phyloP scores from a whole-genome alignment of 2,113 vertebrate genomes.

The Ammodytes dubius region DNA sequence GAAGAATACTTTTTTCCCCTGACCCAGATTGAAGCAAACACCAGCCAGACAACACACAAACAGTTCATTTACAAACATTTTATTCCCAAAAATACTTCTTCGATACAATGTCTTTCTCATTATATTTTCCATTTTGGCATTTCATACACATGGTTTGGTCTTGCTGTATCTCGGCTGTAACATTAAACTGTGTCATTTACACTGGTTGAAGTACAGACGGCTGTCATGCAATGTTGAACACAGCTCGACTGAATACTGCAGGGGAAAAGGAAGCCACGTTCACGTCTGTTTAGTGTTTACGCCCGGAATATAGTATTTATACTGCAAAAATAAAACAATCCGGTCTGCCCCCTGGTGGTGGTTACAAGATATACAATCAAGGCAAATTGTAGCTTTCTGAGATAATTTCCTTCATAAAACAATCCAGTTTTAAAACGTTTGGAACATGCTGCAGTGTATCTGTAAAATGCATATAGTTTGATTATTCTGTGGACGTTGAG shows the following conservation, averaged over 20 bases:
- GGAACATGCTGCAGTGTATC: conserved; percentile 30
- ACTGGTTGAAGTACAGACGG: conserved; percentile 22
- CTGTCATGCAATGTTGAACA: conserved; percentile 62
- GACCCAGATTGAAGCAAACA: neutral
- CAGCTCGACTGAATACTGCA: conserved; percentile 22
- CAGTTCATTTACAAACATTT: conserved; percentile 57
- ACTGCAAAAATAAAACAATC: neutral
- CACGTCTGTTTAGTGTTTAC: neutral
- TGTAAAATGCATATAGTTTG: neutral
- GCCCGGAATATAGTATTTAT: neutral
- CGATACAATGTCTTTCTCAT: neutral
- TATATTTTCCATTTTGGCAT: conserved; percentile 46
- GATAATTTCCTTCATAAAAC: neutral
- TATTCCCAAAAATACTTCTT: conserved; percentile 73
- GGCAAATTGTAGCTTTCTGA: neutral
- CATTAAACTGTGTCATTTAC: conserved; percentile 41
- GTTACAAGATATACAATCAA: neutral
- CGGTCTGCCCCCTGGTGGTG: neutral
- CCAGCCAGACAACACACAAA: conserved; percentile 23
- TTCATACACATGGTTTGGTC: conserved; percentile 64
- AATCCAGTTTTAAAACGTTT: neutral
- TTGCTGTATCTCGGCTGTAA: conserved; percentile 65
- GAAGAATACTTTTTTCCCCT: neutral
- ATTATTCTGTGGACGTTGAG: neutral
- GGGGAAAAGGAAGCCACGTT: conserved; percentile 13